Conservation (phyloP, 1,140 invertebrate species). For the Brachionus calyciflorus region DNA sequence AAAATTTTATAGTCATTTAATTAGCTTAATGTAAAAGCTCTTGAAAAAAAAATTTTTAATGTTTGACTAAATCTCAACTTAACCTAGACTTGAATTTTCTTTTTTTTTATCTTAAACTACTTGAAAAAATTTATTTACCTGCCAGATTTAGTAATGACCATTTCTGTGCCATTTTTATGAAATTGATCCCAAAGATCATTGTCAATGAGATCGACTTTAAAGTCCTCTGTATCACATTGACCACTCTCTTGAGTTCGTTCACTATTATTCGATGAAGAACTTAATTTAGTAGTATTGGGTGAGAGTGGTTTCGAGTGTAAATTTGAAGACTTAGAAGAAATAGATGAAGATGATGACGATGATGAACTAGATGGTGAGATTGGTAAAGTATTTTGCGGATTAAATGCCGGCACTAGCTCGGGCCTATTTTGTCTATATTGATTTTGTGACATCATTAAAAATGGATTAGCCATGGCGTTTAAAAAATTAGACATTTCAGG, state of each 20-base stretch:
- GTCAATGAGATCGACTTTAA: background rate
- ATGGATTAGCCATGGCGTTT: conserved; percentile 2
- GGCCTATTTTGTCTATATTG: background rate
- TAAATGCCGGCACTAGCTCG: background rate
- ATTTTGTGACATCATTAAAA: conserved; percentile 13
- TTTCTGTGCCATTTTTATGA: conserved; percentile 35
- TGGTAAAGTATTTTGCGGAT: background rate
- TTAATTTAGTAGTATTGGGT: background rate
- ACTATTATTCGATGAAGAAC: background rate
- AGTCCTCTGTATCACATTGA: background rate
- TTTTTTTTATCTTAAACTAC: background rate
- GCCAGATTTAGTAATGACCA: conserved; percentile 47
- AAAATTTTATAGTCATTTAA: background rate
- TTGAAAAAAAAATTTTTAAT: background rate
- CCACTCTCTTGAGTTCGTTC: background rate
- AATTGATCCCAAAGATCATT: conserved; percentile 46
- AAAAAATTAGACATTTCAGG: conserved; percentile 1
- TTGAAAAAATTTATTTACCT: background rate
- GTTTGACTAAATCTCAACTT: background rate
- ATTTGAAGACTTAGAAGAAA: conserved; percentile 10
- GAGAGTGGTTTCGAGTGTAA: background rate
- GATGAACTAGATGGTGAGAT: conserved; percentile 7
- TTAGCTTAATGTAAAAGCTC: background rate
- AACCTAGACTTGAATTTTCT: background rate
- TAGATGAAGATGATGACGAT: conserved; percentile 10